Evolutionary conservation across 23 tunicate species (phyloP), one percentile per base, ranked within the genome.

Genomic region (Aplidium turbinatum): DNA sequence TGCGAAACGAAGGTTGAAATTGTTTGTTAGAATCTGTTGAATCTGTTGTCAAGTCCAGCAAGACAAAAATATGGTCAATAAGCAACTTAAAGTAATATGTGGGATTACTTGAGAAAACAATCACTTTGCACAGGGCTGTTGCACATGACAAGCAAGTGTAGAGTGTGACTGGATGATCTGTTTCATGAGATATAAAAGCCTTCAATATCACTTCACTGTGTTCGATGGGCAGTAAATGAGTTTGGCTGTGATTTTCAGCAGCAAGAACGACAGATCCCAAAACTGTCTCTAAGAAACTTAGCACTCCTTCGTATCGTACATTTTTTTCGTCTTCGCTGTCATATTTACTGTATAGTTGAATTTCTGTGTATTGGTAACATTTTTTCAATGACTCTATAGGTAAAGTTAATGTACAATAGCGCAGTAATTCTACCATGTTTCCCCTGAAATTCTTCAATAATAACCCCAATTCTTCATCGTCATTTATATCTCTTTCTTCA

Each of bases 401-500:
- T 0, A 74, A 30, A 3, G 75, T 72, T 21, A 19, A 21, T 0
- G 86, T 45, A 38, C 86, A 84, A 28, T 30, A 47, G 6, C 86
- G 72, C 11, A 84, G 31, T 67, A 91, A 7, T 36, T 91, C 80
- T 18, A 79, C 27, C 32, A 73, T 20, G 21, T 9, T 13, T 1
- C 28, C 29, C 19, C 61, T 46, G 31, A 48, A 75, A 9, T 20
- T 7, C 0, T 78, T 68, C 31, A 58, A 29, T n/a, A 65, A 71
- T 32, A 24, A 23, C 11, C 24, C 33, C 35, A 67, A 1, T 66
- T 91, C 92, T 21, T 82, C 87, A 0, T 72, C 68, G 46, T 84
- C 97, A 62, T 56, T 79, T 16, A 84, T 63, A 29, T 78, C 90
- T 32, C 73, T 7, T 28, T 84, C 93, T 31, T 89, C 86, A 31